Conservation (phyloP, 2,113 vertebrate species). For the Pycnonotus jocosus region DNA sequence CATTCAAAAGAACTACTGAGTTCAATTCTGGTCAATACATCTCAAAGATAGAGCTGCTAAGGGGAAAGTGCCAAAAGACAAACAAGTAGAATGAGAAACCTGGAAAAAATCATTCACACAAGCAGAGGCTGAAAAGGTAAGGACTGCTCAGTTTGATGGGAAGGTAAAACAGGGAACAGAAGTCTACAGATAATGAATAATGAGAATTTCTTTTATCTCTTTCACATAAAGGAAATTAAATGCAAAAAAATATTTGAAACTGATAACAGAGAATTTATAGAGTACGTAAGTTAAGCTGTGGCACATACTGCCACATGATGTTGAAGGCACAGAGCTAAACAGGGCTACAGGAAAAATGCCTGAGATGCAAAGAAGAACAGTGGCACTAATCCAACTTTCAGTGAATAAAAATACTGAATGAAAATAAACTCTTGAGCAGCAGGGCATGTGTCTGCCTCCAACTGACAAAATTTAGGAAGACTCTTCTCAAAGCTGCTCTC, state of each 20-base stretch:
- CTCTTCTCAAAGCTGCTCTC: not conserved
- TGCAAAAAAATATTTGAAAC: not conserved
- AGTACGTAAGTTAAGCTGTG: not conserved
- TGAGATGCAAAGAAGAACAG: not conserved
- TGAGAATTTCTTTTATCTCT: not conserved
- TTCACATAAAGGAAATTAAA: not conserved
- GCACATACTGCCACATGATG: not conserved
- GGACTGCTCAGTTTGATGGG: not conserved
- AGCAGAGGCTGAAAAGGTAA: not conserved
- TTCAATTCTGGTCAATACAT: conserved; percentile 27
- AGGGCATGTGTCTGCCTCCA: not conserved
- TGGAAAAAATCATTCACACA: not conserved
- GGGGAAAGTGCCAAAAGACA: not conserved
- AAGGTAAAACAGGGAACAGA: not conserved
- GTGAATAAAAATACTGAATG: not conserved
- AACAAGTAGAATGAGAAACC: conserved; percentile 16
- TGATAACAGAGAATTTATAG: not conserved
- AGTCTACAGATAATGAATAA: not conserved
- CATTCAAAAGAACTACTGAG: not conserved
- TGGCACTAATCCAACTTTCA: not conserved
- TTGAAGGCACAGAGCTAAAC: not conserved
- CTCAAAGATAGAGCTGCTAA: not conserved
- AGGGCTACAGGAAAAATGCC: not conserved
- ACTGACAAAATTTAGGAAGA: not conserved
- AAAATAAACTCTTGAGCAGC: not conserved